Conservation (phyloP, 2,113 vertebrate genomes). For the Bubo bubo region DNA sequence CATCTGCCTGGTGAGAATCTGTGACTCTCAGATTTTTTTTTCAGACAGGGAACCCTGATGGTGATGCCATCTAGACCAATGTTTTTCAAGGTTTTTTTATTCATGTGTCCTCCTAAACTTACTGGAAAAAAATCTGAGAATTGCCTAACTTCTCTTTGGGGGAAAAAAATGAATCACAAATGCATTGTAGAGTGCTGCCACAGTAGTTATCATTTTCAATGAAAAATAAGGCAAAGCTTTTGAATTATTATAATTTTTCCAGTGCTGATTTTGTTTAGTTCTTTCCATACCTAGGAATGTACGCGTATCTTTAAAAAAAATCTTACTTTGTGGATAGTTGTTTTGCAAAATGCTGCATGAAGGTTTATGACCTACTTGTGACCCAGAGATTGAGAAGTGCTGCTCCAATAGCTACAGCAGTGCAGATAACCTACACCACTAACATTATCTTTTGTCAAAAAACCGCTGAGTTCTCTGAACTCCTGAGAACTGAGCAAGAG, state of each 20-base stretch:
- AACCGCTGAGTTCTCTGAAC: slow-evolving; percentile 26
- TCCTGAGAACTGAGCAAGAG: neutral
- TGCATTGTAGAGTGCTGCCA: neutral
- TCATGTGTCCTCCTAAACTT: neutral
- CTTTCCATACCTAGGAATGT: neutral
- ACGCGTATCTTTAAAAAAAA: neutral
- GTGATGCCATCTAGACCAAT: neutral
- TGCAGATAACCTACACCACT: neutral
- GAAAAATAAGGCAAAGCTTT: neutral
- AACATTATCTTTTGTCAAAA: neutral
- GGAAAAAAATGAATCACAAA: neutral
- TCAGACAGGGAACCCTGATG: neutral
- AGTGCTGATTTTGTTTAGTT: neutral
- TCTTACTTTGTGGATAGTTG: neutral
- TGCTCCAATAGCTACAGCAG: neutral
- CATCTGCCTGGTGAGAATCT: neutral
- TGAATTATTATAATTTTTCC: neutral
- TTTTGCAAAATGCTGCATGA: neutral
- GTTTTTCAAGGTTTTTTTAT: neutral
- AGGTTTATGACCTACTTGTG: slow-evolving; percentile 36
- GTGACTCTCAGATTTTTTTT: neutral
- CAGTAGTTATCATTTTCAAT: neutral
- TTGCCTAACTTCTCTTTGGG: neutral
- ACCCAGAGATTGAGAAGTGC: slow-evolving; percentile 10
- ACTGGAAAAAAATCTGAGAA: neutral